Evolutionary conservation across 2,888 invertebrate species (phyloP).

Genomic region (Steinernema hermaphroditum): DNA sequence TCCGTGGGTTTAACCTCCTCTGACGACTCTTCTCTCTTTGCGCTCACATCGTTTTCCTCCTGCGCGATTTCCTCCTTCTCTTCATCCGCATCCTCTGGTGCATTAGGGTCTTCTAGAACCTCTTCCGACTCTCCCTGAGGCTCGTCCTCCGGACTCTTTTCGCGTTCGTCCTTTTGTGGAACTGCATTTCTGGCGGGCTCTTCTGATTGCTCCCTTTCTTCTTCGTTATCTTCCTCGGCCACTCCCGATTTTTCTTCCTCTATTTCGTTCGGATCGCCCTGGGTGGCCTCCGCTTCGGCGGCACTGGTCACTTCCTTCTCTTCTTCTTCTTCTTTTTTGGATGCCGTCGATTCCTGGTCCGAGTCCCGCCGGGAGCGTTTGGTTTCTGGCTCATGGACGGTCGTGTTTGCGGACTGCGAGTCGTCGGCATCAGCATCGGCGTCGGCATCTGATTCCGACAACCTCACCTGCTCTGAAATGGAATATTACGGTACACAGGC

Average conservation of each 20-base stretch:
- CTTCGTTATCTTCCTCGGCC: not conserved
- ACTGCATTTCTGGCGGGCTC: not conserved
- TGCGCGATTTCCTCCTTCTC: not conserved
- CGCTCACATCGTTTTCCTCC: not conserved
- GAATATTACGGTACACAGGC: not conserved
- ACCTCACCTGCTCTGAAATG: not conserved
- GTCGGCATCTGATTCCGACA: conserved; percentile 16
- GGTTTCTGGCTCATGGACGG: conserved; percentile 17
- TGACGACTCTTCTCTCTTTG: conserved; percentile 31
- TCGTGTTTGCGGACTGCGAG: conserved; percentile 12
- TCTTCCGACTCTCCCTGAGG: conserved; percentile 20
- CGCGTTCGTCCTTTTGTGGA: conserved; percentile 23
- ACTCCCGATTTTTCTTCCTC: conserved; percentile 12
- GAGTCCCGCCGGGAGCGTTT: conserved; percentile 26
- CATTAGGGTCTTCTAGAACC: not conserved
- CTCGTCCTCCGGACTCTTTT: conserved; percentile 10
- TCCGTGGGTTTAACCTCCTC: not conserved
- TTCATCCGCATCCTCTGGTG: conserved; percentile 22
- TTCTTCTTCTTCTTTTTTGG: conserved; percentile 1
- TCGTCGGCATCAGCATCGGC: too few species aligned
- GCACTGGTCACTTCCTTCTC: conserved; percentile 19
- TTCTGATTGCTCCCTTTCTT: conserved; percentile 1
- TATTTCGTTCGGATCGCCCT: conserved; percentile 33
- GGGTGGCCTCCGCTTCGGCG: conserved; percentile 29
- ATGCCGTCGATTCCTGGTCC: too few species aligned